Conservation (phyloP, 2,888 invertebrate genomes). For the Pyrochroa serraticornis region DNA sequence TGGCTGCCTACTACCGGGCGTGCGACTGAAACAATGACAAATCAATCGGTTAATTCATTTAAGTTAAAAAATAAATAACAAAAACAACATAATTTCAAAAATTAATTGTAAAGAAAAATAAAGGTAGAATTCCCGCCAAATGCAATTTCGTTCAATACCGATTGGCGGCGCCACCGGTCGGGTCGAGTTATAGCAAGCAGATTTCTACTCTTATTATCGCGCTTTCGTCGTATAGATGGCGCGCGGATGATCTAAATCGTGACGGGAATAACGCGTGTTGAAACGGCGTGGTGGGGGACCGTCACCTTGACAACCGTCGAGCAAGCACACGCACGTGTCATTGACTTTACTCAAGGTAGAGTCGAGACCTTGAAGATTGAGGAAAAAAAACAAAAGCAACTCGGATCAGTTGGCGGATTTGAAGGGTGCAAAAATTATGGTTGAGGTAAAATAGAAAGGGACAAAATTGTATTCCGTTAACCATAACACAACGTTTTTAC, state of each 20-base stretch:
- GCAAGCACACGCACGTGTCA: constrained; percentile 56
- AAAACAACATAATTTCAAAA: neutral
- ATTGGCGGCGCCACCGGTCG: constrained; percentile 11
- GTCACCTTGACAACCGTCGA: constrained; percentile 54
- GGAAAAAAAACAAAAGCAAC: constrained; percentile 35
- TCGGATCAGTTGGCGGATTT: constrained; percentile 4
- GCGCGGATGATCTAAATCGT: constrained; percentile 4
- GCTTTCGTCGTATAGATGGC: constrained; percentile 36
- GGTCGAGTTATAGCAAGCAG: no score
- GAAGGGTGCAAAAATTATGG: neutral
- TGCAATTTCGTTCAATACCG: no score
- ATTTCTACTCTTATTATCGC: no score
- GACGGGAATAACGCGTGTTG: constrained; percentile 12
- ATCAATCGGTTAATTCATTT: no score
- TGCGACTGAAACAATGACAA: constrained; percentile 68
- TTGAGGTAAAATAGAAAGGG: no score
- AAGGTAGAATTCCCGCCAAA: neutral
- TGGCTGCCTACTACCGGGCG: constrained; percentile 89
- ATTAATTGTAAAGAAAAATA: neutral
- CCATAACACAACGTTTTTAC: no score
- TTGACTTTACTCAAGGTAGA: constrained; percentile 59
- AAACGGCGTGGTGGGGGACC: constrained; percentile 31
- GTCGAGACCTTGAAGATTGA: constrained; percentile 54
- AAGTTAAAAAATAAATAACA: neutral
- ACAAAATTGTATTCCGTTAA: no score